These are phyloP conservation scores for Polypedilum pembai DNA, from an alignment of 1,140 invertebrate genomes.

Conservation along the genomic window DNA sequence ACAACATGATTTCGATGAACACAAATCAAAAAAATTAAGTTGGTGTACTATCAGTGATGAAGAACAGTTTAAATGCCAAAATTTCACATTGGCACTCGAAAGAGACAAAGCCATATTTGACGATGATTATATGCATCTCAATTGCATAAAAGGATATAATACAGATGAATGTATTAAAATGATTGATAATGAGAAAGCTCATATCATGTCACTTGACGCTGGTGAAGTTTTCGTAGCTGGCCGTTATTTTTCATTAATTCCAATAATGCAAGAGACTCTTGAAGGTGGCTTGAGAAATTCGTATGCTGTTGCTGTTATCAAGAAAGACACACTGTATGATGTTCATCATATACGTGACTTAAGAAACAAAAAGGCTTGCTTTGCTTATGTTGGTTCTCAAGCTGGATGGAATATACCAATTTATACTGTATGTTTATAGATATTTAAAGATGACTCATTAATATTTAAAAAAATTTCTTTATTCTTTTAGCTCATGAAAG, in stretches of 20 bases:
- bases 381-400: slow-evolving; percentile 79
- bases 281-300: slow-evolving; percentile 53
- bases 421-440: slow-evolving; percentile 56
- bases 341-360: slow-evolving; percentile 60
- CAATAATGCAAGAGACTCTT: slow-evolving; percentile 71
- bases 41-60: slow-evolving; percentile 71
- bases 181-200: slow-evolving; percentile 68
- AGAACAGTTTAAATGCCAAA: slow-evolving; percentile 71
- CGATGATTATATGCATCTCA: slow-evolving; percentile 52
- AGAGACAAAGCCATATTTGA: slow-evolving; percentile 56
- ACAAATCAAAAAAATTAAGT: slow-evolving; percentile 42
- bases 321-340: slow-evolving; percentile 54
- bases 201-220: slow-evolving; percentile 81
- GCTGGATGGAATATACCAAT: slow-evolving; percentile 92
- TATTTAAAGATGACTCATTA: background rate
- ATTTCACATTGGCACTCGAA: slow-evolving; percentile 57
- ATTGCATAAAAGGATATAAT: slow-evolving; percentile 60
- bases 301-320: slow-evolving; percentile 81
- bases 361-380: slow-evolving; percentile 73
- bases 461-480: slow-evolving; percentile 34
- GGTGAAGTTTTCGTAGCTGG: slow-evolving; percentile 90
- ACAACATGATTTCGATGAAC: slow-evolving; percentile 8
- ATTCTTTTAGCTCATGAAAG: slow-evolving; percentile 63
- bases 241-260: slow-evolving; percentile 84
- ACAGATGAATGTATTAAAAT: slow-evolving; percentile 76